Base-by-base conservation (phyloP, 2,113 vertebrate species). In the Rhombomys opimus region DNA sequence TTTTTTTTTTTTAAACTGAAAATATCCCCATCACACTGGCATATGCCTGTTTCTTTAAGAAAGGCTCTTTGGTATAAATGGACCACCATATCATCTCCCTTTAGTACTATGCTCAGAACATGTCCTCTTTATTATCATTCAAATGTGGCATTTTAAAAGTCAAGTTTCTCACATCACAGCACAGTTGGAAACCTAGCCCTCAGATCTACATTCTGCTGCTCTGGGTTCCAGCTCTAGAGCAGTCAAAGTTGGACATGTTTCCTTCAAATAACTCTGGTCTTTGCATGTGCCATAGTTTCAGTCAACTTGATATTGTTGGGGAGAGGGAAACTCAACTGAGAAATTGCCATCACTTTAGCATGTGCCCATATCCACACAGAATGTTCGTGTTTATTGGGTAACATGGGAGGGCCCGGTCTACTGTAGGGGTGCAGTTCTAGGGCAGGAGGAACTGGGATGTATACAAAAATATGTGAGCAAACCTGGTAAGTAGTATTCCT, bases 261-360 rank as follows among this genome's bases (percentile, higher is more conserved):
- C 12, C 20, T 80, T 84, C 54, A 95, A 70, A 96, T 93, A 89
- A 77, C 5, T 91, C 30, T 57, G 46, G 7, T 95, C 73, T 86
- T 61, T 57, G 3, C 57, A 54, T 63, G 68, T 91, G 38, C 30
- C 25, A 25, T 63, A 63, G 22, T 4, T 59, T 63, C 23, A 63
- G 80, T 63, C n/a, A 41, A 27, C 22, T 84, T 84, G 22, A 41
- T 63, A 17, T 38, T 41, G 13, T 41, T 63, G 81, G n/a, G 15
- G 3, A 30, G 25, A 30, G 4, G 57, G 7, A 84, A 41, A 13
- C 57, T 84, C n/a, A 63, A 7, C n/a, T 10, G 15, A 84, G 23
- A 6, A 84, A 84, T 18, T 84, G 57, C 13, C 23, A 41, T 30
- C 23, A 10, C n/a, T 1, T 15, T 41, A 23, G 13, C n/a, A 84